Base-by-base conservation (phyloP, 2,113 vertebrate genomes). In the Lontra canadensis region DNA sequence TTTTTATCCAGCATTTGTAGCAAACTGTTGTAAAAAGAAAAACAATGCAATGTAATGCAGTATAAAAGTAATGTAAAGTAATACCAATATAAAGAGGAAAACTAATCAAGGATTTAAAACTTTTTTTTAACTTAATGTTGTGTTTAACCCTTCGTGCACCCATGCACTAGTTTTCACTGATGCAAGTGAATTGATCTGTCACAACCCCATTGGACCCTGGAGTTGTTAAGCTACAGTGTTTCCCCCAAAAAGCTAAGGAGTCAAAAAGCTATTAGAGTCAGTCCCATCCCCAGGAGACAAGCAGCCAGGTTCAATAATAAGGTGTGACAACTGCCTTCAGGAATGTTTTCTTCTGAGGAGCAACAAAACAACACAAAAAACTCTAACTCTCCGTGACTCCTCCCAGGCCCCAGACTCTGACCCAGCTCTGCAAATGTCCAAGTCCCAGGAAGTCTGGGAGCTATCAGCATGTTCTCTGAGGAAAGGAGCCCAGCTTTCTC, bases 361-460 rank as follows among this genome's bases (percentile, higher is more conserved):
- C 15, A 78, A 69, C 79, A 39, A 25, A 36, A 25, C 57, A 55
- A 21, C 36, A 42, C 14, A 26, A 44, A 49, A 52, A 21, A 63
- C 57, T 63, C 7, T 25, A 73, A 69, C 31, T 76, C 63, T 34
- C 81, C 29, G 81, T 82, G 69, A 90, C 65, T 85, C 55, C 74
- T 83, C 42, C 69, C 36, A 80, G 67, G 34, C 31, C 73, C 78
- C 69, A 81, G 74, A 81, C 26, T 26, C 80, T 90, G 95, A 65
- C 74, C 69, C 3, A 8, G 71, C 47, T 71, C 67, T 71, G 42
- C 92, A 94, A 86, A 90, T n/a, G 36, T 71, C 55, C 39, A 67
- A 2, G 74, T 97, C 90, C 84, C 59, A 90, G 42, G 71, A 95
- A 47, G 67, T 92, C 96, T 90, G 81, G 5, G 87, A 94, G 83